phyloP scores from a whole-genome alignment of 2,888 invertebrate genomes.

The Mimas tiliae region DNA sequence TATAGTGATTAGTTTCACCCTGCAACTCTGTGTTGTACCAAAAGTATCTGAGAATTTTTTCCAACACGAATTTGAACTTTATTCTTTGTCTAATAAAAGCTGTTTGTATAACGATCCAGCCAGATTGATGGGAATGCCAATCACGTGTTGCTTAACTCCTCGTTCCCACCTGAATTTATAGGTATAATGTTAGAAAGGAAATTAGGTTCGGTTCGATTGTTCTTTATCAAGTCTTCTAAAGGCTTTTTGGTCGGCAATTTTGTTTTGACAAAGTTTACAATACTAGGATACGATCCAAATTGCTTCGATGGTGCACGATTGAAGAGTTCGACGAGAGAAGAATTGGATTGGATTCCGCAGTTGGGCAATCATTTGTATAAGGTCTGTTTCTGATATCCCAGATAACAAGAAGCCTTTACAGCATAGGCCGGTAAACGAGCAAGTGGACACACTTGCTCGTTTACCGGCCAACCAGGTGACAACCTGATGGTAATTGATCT shows the following conservation, averaged over 20 bases:
- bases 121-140: constrained; percentile 52
- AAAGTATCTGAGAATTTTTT: constrained; percentile 52
- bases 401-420: no score
- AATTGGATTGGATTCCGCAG: no score
- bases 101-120: constrained; percentile 31
- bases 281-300: no score
- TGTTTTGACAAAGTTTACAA: constrained; percentile 5
- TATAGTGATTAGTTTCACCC: constrained; percentile 75
- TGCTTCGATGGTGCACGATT: no score
- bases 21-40: constrained; percentile 63
- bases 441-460: no score
- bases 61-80: constrained; percentile 45
- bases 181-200: constrained; percentile 51
- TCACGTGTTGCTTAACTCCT: constrained; percentile 60
- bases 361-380: no score
- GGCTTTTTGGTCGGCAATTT: neutral
- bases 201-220: constrained; percentile 45
- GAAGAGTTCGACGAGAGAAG: no score
- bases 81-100: constrained; percentile 34
- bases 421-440: no score
- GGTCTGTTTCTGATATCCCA: no score
- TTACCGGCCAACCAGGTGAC: no score
- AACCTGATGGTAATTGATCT: no score
- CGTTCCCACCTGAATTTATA: constrained; percentile 55
- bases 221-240: constrained; percentile 31